These are phyloP conservation scores for Apus apus DNA, from an alignment of 2,113 vertebrate species.

Conservation along the genomic window DNA sequence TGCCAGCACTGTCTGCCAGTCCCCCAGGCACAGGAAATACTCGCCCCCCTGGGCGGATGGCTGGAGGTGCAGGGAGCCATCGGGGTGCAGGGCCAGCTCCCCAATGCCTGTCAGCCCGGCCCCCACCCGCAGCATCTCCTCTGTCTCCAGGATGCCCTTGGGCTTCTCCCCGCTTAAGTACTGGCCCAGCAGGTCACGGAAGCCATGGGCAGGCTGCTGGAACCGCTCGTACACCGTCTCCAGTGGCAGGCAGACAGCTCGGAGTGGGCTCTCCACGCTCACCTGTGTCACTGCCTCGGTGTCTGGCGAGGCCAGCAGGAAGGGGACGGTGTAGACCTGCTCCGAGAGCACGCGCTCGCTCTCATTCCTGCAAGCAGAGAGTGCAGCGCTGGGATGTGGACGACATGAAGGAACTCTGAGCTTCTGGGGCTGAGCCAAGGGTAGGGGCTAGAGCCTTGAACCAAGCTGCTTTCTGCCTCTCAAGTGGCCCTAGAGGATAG, in stretches of 20 bases:
- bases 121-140: slow-evolving; percentile 88
- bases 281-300: slow-evolving; percentile 33
- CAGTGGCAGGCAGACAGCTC: slow-evolving; percentile 75
- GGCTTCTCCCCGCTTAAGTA: slow-evolving; percentile 88
- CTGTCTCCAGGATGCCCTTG: slow-evolving; percentile 87
- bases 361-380: slow-evolving; percentile 77
- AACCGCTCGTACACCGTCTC: slow-evolving; percentile 86
- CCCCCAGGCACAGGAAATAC: slow-evolving; percentile 81
- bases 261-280: slow-evolving; percentile 80
- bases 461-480: neutral
- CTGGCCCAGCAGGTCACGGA: slow-evolving; percentile 82
- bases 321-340: slow-evolving; percentile 80
- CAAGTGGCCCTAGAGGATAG: neutral
- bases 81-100: slow-evolving; percentile 79
- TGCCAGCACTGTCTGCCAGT: slow-evolving; percentile 77
- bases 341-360: slow-evolving; percentile 80
- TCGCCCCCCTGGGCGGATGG: slow-evolving; percentile 72
- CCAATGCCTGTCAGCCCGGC: slow-evolving; percentile 82
- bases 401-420: neutral
- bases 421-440: neutral
- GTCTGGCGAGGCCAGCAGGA: slow-evolving; percentile 66
- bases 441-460: neutral
- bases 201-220: slow-evolving; percentile 78
- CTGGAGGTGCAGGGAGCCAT: slow-evolving; percentile 79
- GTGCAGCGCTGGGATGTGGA: neutral